Conservation (phyloP, 2,888 invertebrate genomes). For the Amiota communis region DNA sequence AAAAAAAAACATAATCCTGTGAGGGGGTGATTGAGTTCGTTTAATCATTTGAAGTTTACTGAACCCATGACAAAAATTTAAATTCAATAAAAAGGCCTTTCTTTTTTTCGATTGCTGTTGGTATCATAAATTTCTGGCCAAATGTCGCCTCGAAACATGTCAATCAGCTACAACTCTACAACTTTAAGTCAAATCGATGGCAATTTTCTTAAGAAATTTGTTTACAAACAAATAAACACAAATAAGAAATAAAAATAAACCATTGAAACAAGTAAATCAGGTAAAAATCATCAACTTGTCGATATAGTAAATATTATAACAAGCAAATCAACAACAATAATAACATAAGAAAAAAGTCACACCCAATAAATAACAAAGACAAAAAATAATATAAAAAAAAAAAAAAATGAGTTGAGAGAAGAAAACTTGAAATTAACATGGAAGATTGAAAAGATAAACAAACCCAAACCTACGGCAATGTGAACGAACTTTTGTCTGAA, state of each 20-base stretch:
- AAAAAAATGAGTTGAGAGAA: not conserved
- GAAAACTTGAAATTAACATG: not conserved
- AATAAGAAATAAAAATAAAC: not conserved
- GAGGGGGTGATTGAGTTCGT: too few relatives aligned
- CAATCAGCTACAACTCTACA: too few relatives aligned
- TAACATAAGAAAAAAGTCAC: not conserved
- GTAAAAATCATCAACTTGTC: not conserved
- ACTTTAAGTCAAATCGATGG: too few relatives aligned
- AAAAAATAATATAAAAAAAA: not conserved
- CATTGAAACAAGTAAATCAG: constrained; percentile 14
- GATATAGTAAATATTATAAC: constrained; percentile 1
- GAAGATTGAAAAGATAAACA: constrained; percentile 20
- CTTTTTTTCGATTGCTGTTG: too few relatives aligned
- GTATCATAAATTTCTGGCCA: too few relatives aligned
- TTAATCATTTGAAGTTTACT: constrained; percentile 1
- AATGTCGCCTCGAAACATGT: too few relatives aligned
- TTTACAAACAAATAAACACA: too few relatives aligned
- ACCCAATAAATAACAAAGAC: not conserved
- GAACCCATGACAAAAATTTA: constrained; percentile 5
- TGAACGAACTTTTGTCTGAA: constrained; percentile 50
- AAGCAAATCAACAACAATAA: not conserved
- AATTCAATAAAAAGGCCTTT: not conserved
- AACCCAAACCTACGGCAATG: constrained; percentile 55
- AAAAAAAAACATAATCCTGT: too few relatives aligned
- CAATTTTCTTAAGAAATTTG: too few relatives aligned